Evolutionary conservation across 2,797 vertebrate species (phyloP).

Genomic region (Labroides dimidiatus): DNA sequence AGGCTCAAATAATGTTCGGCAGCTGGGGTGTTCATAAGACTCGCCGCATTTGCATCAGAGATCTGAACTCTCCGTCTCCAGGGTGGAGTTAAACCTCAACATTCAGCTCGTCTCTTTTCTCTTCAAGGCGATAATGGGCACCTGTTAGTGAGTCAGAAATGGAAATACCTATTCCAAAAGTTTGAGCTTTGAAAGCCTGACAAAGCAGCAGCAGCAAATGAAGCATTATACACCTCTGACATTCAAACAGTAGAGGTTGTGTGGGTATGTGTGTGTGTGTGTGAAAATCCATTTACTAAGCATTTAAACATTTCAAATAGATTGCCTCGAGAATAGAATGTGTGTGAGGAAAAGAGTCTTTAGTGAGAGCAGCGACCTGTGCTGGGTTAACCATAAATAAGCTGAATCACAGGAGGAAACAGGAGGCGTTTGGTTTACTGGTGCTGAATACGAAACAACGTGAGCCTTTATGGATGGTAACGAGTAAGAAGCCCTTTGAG

Average conservation of each 20-base stretch:
- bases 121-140: slow-evolving; percentile 48
- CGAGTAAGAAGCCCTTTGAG: not conserved
- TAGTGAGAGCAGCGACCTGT: not conserved
- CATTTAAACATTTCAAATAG: slow-evolving; percentile 1
- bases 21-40: slow-evolving; percentile 22
- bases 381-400: not conserved
- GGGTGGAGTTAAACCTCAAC: slow-evolving; percentile 40
- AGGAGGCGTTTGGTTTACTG: not conserved
- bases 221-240: slow-evolving; percentile 35
- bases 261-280: not conserved
- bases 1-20: slow-evolving; percentile 36
- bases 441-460: not conserved
- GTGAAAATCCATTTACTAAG: slow-evolving; percentile 4
- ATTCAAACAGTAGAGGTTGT: slow-evolving; percentile 27
- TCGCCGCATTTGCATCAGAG: slow-evolving; percentile 55
- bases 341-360: not conserved
- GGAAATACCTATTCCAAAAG: slow-evolving; percentile 39
- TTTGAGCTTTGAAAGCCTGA: slow-evolving; percentile 44
- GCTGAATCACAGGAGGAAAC: not conserved
- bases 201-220: slow-evolving; percentile 24
- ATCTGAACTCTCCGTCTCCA: slow-evolving; percentile 36
- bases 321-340: not conserved
- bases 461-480: not conserved
- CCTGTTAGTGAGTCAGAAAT: slow-evolving; percentile 44
- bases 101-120: slow-evolving; percentile 52